A percentile compares a stretch with the other conserved stretches of the same genome.
These are phyloP conservation scores for Brachionus calyciflorus DNA, from an alignment of 1,140 invertebrate species.

Conservation along the genomic window DNA sequence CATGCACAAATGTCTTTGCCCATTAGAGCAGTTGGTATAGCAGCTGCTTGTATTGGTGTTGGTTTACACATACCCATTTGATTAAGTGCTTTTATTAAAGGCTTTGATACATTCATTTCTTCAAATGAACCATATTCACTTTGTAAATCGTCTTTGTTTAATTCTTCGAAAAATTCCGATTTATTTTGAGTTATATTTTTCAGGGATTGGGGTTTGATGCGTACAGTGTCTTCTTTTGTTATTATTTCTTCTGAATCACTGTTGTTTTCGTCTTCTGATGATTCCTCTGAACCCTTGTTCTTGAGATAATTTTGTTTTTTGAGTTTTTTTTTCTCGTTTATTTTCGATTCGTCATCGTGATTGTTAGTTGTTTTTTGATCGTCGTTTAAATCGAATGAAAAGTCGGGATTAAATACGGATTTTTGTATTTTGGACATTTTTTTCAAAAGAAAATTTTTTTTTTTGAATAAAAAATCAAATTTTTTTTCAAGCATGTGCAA, in stretches of 20 bases:
- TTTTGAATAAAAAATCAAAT: no score
- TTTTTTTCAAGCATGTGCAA: no score
- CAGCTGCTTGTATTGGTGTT: conserved; percentile 90
- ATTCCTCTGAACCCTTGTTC: not conserved
- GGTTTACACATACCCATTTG: conserved; percentile 68
- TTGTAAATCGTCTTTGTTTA: not conserved
- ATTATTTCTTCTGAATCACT: conserved; percentile 4
- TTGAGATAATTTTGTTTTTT: conserved; percentile 21
- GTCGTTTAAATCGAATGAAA: conserved; percentile 11
- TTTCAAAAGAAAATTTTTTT: no score
- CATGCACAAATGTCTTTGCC: conserved; percentile 89
- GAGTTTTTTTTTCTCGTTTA: not conserved
- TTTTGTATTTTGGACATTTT: not conserved
- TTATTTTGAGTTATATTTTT: not conserved
- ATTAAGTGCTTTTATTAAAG: conserved; percentile 17
- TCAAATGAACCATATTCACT: not conserved
- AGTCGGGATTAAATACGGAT: conserved; percentile 33
- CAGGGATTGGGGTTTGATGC: not conserved
- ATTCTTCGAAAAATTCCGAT: conserved; percentile 32
- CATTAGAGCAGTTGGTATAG: conserved; percentile 85
- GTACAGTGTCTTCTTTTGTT: conserved; percentile 1
- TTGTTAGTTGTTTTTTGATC: not conserved
- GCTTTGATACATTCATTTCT: conserved; percentile 44
- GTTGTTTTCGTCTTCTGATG: not conserved
- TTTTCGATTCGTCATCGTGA: not conserved